Base-by-base conservation (phyloP, 2,797 vertebrate species). In the Gallirallus australis region DNA sequence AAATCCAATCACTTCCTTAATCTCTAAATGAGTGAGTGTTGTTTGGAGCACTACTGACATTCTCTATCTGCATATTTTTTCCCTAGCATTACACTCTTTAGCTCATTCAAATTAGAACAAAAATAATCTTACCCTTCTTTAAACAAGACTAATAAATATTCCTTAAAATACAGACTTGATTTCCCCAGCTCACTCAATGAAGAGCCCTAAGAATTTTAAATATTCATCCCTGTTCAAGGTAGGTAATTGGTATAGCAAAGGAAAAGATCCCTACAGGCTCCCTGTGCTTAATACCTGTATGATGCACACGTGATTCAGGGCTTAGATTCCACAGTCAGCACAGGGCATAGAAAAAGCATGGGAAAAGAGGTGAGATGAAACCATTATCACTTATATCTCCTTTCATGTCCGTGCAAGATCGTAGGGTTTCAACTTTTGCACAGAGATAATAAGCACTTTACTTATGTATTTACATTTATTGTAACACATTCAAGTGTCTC, bases 131-230 rank as follows among this genome's bases (percentile, higher is more conserved):
- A 77, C 59, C 71, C 31, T 73, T 71, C 37, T 52, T 84, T 90
- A 93, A 93, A 76, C 42, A 90, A 66, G 63, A 52, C 39, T 79
- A 88, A 86, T 86, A 95, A 93, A 81, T 88, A 94, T 71, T 71
- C 31, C 40, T 90, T 39, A 81, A 95, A 91, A 88, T 54, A 82
- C 39, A 72, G 59, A 69, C 71, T 78, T 75, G 40, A 90, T 84
- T 92, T 91, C 80, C 54, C 52, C 19, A 19, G 50, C 37, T 92
- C 63, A 79, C 79, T 84, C 54, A 56, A 13, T 45, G 28, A 23
- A 82, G 30, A 89, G 31, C 35, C 61, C 39, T 31, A 84, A 82
- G 59, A 86, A 76, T 76, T 83, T 88, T 76, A 72, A 88, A 42
- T 76, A 91, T 90, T 72, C 84, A 76, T 60, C 37, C 6, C 21